Base-by-base conservation (phyloP, 2,113 vertebrate genomes). In the Siniperca knerii region DNA sequence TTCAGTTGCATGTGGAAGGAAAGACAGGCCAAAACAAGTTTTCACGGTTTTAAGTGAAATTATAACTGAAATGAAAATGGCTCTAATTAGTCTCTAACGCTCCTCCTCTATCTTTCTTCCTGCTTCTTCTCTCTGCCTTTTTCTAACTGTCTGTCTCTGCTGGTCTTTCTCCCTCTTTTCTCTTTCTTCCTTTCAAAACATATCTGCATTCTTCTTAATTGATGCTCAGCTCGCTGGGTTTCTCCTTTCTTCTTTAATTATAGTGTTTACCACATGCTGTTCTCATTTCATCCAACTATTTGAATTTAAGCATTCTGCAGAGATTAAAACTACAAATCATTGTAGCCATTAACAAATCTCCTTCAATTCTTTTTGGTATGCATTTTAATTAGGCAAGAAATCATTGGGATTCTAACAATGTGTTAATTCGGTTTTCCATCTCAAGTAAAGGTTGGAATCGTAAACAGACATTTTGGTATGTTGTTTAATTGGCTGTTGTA, bases 301-400 rank as follows among this genome's bases (percentile, higher is more conserved):
- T 87, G 70, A 84, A 77, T 89, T 81, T n/a, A 70, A 80, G 61
- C 52, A 64, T 85, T 85, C 77, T 72, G 29, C 55, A 20, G 52
- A 79, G 81, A 90, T 90, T 85, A 79, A 82, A 88, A 80, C 80
- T 57, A 40, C 65, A 82, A 83, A 85, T 86, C 71, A 80, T 74
- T 86, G 67, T 83, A 66, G 81, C 89, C 86, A 86, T 89, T 86
- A 78, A 80, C 77, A 75, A 86, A 90, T 86, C 85, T 67, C 77
- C 50, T 81, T 78, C 64, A 58, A 25, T 89, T 79, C 64, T 87
- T 83, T 86, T 62, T 12, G 4, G 10, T 25, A 9, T 1, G 8
- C 58, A 67, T 83, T 89, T 87, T 79, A 84, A 92, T 90, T 87
- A 81, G 82, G 48, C 50, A 81, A 73, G 66, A 81, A 88, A 90